Evolutionary conservation across 2,888 invertebrate genomes (phyloP), one percentile per base, ranked within the genome.

Genomic region (Ctenicera cuprea): DNA sequence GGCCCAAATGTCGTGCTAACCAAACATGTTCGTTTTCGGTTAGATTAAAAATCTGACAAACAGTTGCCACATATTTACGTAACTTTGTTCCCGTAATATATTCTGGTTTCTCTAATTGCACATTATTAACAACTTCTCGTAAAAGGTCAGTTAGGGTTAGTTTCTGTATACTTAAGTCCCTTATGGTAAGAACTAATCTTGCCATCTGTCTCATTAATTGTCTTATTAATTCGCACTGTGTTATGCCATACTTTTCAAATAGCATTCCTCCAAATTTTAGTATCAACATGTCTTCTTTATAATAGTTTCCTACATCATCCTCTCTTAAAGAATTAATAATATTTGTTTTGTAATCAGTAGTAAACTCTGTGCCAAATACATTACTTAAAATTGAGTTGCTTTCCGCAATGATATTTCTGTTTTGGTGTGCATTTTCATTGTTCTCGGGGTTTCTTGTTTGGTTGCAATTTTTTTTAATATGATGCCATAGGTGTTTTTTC

Each of bases 1-100:
- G 80, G 1, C 81, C 81, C 37, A 81, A 59, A 72, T 79, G 80
- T 48, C 78, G 62, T 4, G 80, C 81, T 14, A 81, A 57, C 78
- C 80, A 81, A 59, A 80, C 80, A 22, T 54, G 62, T n/a, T n/a
- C n/a, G n/a, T n/a, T n/a, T n/a, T n/a, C n/a, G n/a, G n/a, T n/a
- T n/a, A n/a, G n/a, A n/a, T n/a, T n/a, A n/a, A n/a, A 20, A n/a
- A n/a, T n/a, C n/a, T n/a, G n/a, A n/a, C n/a, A n/a, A n/a, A n/a
- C n/a, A n/a, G n/a, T n/a, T n/a, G 81, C 81, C 30, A 78, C 65
- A 62, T 80, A 80, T 62, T 81, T 81, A 41, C 81, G 43, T 12
- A 80, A 69, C 65, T 80, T 80, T 26, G 79, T 80, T 12, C 78
- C 61, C 1, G 78, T 33, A 33, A 33, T n/a, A n/a, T n/a, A n/a